These are phyloP conservation scores for Silurus asotus DNA, from an alignment of 2,113 vertebrate species.

Conservation along the genomic window DNA sequence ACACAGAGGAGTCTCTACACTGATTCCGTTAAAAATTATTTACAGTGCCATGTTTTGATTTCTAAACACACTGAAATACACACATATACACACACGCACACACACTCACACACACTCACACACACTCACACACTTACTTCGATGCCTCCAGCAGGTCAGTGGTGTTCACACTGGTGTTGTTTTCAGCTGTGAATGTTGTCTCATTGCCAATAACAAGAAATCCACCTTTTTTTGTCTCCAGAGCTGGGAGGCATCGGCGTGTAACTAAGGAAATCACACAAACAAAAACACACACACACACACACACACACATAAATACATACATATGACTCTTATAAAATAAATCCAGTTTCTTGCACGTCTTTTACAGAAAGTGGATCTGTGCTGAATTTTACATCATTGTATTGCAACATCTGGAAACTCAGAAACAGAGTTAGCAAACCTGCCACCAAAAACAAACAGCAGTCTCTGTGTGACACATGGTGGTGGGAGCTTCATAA, in stretches of 20 bases:
- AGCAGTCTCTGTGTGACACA: not conserved
- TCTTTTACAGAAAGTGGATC: not conserved
- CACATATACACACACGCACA: not conserved
- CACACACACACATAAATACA: conserved; percentile 26
- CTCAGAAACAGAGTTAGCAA: not conserved
- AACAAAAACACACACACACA: conserved; percentile 19
- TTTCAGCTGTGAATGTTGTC: conserved; percentile 72
- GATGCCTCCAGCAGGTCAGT: conserved; percentile 85
- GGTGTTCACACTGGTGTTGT: conserved; percentile 70
- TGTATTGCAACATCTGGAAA: not conserved
- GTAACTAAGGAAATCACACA: conserved; percentile 74
- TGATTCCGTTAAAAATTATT: not conserved
- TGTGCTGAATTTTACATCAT: not conserved
- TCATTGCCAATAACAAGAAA: conserved; percentile 83
- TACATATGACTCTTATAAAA: not conserved
- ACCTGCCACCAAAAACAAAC: not conserved
- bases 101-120: conserved; percentile 14
- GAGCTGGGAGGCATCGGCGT: conserved; percentile 82
- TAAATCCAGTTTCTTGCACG: not conserved
- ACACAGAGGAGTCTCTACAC: not conserved
- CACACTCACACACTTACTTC: conserved; percentile 74
- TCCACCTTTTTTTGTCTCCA: conserved; percentile 73
- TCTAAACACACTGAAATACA: not conserved
- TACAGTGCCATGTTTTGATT: too few relatives aligned
- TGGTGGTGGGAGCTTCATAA: not conserved